A percentile compares a stretch with the other conserved stretches of the same genome.
Evolutionary conservation across 1,140 invertebrate species (phyloP).

Genomic region (Plutomurus gul): DNA sequence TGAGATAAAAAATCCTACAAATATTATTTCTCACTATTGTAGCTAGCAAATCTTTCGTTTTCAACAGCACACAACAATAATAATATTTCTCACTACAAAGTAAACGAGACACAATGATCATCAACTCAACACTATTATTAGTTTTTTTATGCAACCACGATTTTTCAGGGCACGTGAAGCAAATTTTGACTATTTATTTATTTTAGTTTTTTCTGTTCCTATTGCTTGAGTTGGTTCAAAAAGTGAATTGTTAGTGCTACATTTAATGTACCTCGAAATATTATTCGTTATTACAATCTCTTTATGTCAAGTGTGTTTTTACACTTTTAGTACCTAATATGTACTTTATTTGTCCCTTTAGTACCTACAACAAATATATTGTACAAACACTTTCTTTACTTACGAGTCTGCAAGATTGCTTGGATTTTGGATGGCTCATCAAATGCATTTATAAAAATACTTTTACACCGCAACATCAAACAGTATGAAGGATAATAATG

Average conservation of each 20-base stretch:
- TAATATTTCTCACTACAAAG: not conserved
- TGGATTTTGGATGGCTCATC: not conserved
- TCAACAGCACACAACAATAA: not conserved
- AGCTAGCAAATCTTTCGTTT: not conserved
- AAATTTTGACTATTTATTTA: not conserved
- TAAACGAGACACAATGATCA: not conserved
- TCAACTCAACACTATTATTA: not conserved
- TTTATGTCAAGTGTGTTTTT: no score
- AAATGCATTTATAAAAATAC: not conserved
- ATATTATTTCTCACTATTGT: constrained; percentile 4
- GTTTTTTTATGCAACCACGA: not conserved
- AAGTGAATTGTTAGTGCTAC: no score
- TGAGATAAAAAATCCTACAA: not conserved
- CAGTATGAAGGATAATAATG: not conserved
- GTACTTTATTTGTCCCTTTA: no score
- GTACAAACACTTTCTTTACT: not conserved
- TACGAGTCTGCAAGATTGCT: not conserved
- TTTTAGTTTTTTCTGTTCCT: not conserved
- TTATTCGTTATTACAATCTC: no score
- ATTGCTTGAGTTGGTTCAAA: not conserved
- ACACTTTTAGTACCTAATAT: no score
- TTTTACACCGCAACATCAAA: not conserved
- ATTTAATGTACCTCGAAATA: no score
- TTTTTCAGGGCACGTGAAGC: not conserved
- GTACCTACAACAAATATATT: no score